Conservation (phyloP, 2,113 vertebrate species). For the Macaca nemestrina region DNA sequence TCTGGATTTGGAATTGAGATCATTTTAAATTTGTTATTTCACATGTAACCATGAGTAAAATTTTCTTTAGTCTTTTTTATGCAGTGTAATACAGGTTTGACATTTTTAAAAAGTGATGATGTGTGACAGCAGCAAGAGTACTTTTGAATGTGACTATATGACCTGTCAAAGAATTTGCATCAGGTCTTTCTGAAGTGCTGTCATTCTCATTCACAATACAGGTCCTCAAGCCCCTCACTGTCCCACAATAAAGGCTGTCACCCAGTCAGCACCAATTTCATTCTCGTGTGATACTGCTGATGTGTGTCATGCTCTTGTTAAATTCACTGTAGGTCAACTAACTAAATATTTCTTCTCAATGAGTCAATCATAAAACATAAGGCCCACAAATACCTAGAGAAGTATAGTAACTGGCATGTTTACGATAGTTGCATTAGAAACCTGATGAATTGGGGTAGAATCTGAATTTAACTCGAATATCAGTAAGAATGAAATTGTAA, state of each 20-base stretch:
- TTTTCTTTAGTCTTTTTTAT: constrained; percentile 28
- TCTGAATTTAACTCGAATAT: not conserved
- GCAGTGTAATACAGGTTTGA: constrained; percentile 20
- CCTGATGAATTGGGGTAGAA: not conserved
- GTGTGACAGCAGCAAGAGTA: constrained; percentile 77
- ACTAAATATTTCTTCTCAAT: constrained; percentile 56
- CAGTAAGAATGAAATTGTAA: not conserved
- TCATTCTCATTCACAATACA: constrained; percentile 73
- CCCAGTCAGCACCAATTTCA: constrained; percentile 62
- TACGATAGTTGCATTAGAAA: not conserved
- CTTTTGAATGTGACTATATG: constrained; percentile 76
- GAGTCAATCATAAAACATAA: constrained; percentile 60
- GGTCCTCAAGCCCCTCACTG: constrained; percentile 47
- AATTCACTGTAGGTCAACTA: constrained; percentile 69
- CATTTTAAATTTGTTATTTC: constrained; percentile 48
- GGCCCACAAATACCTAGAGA: constrained; percentile 22
- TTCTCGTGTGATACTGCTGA: constrained; percentile 54
- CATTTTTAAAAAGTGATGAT: constrained; percentile 55
- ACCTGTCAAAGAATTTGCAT: constrained; percentile 74
- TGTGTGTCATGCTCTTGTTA: constrained; percentile 74
- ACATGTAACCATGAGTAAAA: not conserved
- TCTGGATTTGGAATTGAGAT: constrained; percentile 20
- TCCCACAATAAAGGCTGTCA: constrained; percentile 64
- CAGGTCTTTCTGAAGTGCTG: constrained; percentile 73
- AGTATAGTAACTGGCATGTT: not conserved